Percentiles rank a stretch among this genome's conserved stretches.
Evolutionary conservation across 2,797 vertebrate species (phyloP).

Genomic region (Diplodus puntazzo): DNA sequence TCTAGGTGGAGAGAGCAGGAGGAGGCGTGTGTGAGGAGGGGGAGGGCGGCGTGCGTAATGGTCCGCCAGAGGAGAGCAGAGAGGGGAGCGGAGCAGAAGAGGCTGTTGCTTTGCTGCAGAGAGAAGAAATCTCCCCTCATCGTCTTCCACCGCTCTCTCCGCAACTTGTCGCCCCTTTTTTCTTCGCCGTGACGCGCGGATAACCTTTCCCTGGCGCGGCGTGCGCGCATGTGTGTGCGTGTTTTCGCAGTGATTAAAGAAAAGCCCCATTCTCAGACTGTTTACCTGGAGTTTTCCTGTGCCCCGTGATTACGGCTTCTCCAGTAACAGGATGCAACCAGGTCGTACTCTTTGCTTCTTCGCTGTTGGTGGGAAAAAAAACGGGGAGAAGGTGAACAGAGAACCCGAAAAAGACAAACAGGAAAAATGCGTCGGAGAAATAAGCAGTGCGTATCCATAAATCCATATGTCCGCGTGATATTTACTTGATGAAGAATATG

Average conservation of each 20-base stretch:
- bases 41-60: slow-evolving; percentile 36
- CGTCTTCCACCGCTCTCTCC: slow-evolving; percentile 36
- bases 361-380: slow-evolving; percentile 86
- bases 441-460: slow-evolving; percentile 42
- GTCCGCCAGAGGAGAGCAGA: slow-evolving; percentile 33
- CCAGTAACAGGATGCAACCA: slow-evolving; percentile 96
- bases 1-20: slow-evolving; percentile 60
- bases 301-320: slow-evolving; percentile 94
- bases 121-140: slow-evolving; percentile 33
- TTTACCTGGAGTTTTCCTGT: slow-evolving; percentile 93
- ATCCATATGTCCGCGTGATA: slow-evolving; percentile 61
- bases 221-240: slow-evolving; percentile 14
- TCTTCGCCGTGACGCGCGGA: slow-evolving; percentile 42
- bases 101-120: slow-evolving; percentile 76
- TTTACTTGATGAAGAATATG: slow-evolving; percentile 97
- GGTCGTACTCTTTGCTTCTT: slow-evolving; percentile 96
- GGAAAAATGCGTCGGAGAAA: slow-evolving; percentile 41
- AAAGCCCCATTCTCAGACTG: not conserved
- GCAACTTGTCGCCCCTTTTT: slow-evolving; percentile 58
- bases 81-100: slow-evolving; percentile 37
- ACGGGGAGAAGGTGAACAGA: slow-evolving; percentile 67
- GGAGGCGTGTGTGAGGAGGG: not conserved
- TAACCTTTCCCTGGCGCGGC: slow-evolving; percentile 38
- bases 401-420: slow-evolving; percentile 46
- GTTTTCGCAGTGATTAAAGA: not conserved